Evolutionary conservation across 2,888 invertebrate species (phyloP), one percentile per base, ranked within the genome.

Genomic region (Tupiocoris notatus): DNA sequence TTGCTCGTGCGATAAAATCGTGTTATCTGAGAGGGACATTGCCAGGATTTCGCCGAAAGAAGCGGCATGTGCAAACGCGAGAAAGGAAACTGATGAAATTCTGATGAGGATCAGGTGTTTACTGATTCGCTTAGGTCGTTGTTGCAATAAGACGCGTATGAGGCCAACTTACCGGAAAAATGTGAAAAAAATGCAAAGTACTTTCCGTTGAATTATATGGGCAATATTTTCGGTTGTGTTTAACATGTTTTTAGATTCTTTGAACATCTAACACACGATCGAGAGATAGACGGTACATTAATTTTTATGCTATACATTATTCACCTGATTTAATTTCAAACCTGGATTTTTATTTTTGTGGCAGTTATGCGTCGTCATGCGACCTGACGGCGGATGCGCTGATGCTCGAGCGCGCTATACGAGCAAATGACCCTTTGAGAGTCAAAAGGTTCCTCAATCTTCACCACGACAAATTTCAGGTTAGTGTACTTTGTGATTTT

Each of bases 391-490:
- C 81, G 2, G 81, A 81, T 81, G 86, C 85, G 56, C 86, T 86
- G 67, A 84, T 86, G 79, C 82, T 87, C 79, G 87, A 87, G 80
- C 81, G 84, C 67, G 86, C 87, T 3, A 85, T 87, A 65, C 83
- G 85, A 65, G 84, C 84, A 80, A 87, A 87, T 82, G 87, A 88
- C 81, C 83, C 85, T 20, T 81, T 83, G 75, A 82, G 84, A 63
- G 86, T 87, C 63, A 85, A 84, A 79, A 84, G 86, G 75, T 84
- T 86, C 79, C 83, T 87, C 59, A 85, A 86, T 79, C 82, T 86
- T n/a, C 86, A 87, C 80, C 86, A 85, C 80, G 85, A 85, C 79
- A 86, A 84, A 80, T 85, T 85, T 80, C 84, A 85, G 83, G 85
- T 85, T n/a, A n/a, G n/a, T n/a, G n/a, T n/a, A n/a, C n/a, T n/a